Percentiles rank a stretch among this genome's conserved stretches.
Evolutionary conservation across 2,797 vertebrate genomes (phyloP).

Genomic region (Enteromius mattozi): DNA sequence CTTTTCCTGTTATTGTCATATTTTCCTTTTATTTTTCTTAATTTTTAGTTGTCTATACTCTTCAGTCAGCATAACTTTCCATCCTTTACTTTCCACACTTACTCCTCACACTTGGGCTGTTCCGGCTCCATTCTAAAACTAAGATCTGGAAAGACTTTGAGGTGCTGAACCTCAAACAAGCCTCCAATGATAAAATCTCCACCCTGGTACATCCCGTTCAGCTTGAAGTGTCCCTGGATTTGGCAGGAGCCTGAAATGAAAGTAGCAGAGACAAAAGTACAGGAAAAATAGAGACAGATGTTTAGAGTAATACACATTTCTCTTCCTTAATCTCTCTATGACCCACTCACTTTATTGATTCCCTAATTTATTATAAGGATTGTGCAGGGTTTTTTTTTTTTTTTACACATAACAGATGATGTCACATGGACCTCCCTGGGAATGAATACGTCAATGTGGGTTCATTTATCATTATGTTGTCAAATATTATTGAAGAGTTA

Average conservation of each 20-base stretch:
- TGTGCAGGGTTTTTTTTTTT: neutral
- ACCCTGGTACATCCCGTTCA: conserved; percentile 62
- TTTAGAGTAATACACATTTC: conserved; percentile 55
- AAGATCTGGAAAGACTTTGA: conserved; percentile 47
- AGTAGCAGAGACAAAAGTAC: conserved; percentile 25
- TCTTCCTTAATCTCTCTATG: conserved; percentile 14
- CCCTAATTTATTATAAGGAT: conserved; percentile 8
- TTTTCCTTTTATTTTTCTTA: neutral
- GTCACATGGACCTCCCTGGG: conserved; percentile 27
- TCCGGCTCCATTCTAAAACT: conserved; percentile 68
- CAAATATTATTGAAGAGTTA: neutral
- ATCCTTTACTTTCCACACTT: neutral
- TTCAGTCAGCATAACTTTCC: neutral
- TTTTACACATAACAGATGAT: conserved; percentile 38
- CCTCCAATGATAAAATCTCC: conserved; percentile 61
- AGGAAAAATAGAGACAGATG: conserved; percentile 45
- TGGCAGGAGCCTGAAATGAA: conserved; percentile 41
- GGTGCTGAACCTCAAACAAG: conserved; percentile 57
- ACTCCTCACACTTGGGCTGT: conserved; percentile 57
- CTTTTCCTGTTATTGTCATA: neutral
- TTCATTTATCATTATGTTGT: neutral
- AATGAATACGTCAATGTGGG: conserved; percentile 2
- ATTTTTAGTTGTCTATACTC: neutral
- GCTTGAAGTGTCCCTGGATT: conserved; percentile 61
- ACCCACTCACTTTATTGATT: neutral